Evolutionary conservation across 2,797 vertebrate genomes (phyloP).

Genomic region (Eleutherodactylus coqui): DNA sequence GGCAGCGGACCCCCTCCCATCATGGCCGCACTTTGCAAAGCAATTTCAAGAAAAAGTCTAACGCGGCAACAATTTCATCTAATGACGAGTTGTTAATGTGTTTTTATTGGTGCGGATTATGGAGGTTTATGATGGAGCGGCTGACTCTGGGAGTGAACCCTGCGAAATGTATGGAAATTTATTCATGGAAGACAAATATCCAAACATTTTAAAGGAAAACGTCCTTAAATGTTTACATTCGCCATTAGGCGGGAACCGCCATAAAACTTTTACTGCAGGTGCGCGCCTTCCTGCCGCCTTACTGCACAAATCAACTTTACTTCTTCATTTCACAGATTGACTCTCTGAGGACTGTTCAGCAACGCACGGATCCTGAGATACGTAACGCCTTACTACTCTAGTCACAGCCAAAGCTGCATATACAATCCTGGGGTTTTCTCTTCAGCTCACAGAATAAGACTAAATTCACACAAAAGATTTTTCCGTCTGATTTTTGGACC

Average conservation of each 20-base stretch:
- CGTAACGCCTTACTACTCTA: background rate
- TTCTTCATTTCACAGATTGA: background rate
- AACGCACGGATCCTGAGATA: background rate
- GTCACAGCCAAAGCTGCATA: background rate
- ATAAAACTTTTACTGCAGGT: constrained; percentile 8
- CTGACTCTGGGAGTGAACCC: constrained; percentile 33
- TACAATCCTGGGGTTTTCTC: background rate
- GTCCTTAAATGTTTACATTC: background rate
- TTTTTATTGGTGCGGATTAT: constrained; percentile 41
- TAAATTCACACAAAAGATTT: too few species aligned
- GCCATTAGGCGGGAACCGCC: background rate
- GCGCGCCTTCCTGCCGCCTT: background rate
- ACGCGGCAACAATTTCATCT: constrained; percentile 26
- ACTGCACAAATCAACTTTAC: constrained; percentile 13
- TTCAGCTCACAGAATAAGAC: too few species aligned
- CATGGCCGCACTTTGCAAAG: constrained; percentile 23
- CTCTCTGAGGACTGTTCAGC: background rate
- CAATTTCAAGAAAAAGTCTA: constrained; percentile 25
- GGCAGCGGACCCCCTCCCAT: background rate
- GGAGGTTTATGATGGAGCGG: constrained; percentile 33
- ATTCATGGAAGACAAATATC: constrained; percentile 33
- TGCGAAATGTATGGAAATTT: constrained; percentile 40
- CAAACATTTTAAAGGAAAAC: constrained; percentile 20
- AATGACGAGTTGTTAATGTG: constrained; percentile 37
- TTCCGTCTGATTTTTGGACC: too few species aligned